phyloP scores from a whole-genome alignment of 2,113 vertebrate species.

The Fregetta grallaria region DNA sequence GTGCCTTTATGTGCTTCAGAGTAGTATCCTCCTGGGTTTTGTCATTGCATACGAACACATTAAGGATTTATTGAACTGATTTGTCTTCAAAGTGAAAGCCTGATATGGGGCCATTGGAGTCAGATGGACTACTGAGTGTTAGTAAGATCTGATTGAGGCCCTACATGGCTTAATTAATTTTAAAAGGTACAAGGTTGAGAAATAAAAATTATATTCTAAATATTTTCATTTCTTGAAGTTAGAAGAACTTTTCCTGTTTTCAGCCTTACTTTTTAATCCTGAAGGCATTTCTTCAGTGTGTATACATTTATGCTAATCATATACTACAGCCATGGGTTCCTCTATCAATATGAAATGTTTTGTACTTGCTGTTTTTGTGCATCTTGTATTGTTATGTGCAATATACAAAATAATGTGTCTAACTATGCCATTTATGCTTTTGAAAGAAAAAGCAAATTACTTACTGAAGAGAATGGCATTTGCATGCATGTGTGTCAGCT shows the following conservation, averaged over 20 bases:
- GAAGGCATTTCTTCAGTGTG: constrained; percentile 84
- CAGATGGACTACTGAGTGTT: not conserved
- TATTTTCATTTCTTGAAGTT: constrained; percentile 74
- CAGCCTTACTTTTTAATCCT: constrained; percentile 80
- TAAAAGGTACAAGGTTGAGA: not conserved
- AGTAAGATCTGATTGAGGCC: not conserved
- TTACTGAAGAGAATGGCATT: constrained; percentile 89
- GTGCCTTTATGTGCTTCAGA: not conserved
- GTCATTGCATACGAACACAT: not conserved
- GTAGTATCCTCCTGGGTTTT: not conserved
- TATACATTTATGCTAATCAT: constrained; percentile 89
- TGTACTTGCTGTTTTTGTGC: constrained; percentile 88
- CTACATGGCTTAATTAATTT: constrained; percentile 30
- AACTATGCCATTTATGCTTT: constrained; percentile 89
- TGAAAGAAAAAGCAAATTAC: constrained; percentile 90
- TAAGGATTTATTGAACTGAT: not conserved
- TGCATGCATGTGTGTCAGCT: constrained; percentile 89
- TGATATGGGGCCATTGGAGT: not conserved
- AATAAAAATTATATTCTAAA: constrained; percentile 53
- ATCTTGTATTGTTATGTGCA: constrained; percentile 88
- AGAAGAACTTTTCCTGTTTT: constrained; percentile 75
- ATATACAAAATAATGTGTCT: constrained; percentile 91
- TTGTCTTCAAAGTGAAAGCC: not conserved
- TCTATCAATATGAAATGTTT: constrained; percentile 90
- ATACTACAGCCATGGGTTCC: constrained; percentile 83